A percentile compares a stretch with the other conserved stretches of the same genome.
Conservation (phyloP, 2,113 vertebrate species). For the Pterocles burchelli region DNA sequence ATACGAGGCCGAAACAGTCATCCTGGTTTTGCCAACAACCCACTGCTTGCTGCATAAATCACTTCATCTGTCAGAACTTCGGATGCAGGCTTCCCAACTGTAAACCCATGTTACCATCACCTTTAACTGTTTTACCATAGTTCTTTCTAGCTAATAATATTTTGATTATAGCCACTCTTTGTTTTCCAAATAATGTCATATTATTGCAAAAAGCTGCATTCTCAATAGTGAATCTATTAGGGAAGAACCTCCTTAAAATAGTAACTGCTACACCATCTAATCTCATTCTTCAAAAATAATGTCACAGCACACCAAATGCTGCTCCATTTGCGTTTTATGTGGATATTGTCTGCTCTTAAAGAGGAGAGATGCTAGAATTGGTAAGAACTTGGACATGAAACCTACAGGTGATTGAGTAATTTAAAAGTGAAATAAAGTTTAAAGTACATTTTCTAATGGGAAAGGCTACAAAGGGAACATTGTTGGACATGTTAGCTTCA, state of each 20-base stretch:
- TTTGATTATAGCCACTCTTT: background rate
- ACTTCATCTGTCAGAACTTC: background rate
- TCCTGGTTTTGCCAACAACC: background rate
- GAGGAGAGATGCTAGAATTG: background rate
- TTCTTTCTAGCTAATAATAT: background rate
- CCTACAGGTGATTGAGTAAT: background rate
- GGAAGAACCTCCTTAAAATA: background rate
- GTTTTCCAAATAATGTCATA: background rate
- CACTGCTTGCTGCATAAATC: background rate
- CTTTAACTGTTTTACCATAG: background rate
- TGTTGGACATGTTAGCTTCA: background rate
- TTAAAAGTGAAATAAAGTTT: background rate
- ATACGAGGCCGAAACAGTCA: rapidly evolving
- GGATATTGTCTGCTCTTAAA: background rate
- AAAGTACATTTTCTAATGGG: background rate
- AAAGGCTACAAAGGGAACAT: background rate
- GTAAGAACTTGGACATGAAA: background rate
- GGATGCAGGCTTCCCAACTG: background rate
- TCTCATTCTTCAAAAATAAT: background rate
- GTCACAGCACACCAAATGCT: background rate
- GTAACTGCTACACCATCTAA: background rate
- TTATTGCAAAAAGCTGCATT: background rate
- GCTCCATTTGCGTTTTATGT: background rate
- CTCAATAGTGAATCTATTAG: background rate
- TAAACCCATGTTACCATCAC: rapidly evolving